Evolutionary conservation across 2,113 vertebrate species (phyloP).

Genomic region (Myiopsitta monachus): DNA sequence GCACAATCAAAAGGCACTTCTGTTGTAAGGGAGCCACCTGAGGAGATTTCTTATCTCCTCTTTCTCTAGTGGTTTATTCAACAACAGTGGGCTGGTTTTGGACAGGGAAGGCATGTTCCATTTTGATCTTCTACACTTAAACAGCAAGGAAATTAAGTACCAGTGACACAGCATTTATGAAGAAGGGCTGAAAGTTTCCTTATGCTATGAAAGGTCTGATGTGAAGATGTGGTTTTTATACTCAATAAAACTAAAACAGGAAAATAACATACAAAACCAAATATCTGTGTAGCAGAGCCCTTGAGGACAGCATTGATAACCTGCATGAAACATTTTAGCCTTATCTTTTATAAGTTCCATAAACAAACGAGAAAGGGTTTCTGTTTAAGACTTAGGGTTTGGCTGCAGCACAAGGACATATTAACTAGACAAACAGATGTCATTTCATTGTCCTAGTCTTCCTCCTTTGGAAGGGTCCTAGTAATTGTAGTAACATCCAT

Average conservation of each 20-base stretch:
- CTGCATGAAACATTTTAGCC: neutral
- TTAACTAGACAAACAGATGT: neutral
- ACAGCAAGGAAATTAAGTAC: neutral
- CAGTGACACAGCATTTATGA: neutral
- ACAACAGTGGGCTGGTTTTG: neutral
- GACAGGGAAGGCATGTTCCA: neutral
- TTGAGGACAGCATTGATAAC: neutral
- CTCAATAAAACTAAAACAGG: neutral
- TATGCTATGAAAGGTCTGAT: neutral
- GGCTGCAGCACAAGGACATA: neutral
- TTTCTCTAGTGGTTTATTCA: neutral
- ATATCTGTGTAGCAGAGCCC: neutral
- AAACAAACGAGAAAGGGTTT: neutral
- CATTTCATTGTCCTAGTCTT: neutral
- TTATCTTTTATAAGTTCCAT: neutral
- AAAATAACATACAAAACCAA: neutral
- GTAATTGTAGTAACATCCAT: neutral
- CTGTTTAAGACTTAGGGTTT: neutral
- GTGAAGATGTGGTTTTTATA: neutral
- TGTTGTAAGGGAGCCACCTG: neutral
- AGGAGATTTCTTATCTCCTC: neutral
- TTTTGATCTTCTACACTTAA: neutral
- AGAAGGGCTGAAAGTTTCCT: neutral
- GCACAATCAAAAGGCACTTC: neutral
- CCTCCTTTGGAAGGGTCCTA: neutral